These are phyloP conservation scores for Brachyistius frenatus DNA, from an alignment of 2,113 vertebrate genomes.

Conservation along the genomic window DNA sequence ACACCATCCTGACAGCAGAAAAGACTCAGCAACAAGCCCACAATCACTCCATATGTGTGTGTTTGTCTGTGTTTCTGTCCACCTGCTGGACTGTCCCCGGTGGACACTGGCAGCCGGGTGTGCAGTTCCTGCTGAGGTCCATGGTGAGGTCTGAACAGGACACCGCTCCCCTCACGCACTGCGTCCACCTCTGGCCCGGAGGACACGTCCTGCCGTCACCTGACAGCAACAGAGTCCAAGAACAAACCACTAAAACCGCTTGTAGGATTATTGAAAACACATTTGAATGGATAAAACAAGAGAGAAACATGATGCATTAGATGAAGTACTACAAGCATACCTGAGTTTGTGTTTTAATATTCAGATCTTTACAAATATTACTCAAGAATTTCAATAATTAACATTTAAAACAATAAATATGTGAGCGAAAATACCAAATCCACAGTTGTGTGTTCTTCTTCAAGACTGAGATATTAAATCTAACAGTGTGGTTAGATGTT, in stretches of 20 bases:
- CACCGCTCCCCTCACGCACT: slow-evolving; percentile 80
- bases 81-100: slow-evolving; percentile 83
- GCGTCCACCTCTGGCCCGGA: slow-evolving; percentile 83
- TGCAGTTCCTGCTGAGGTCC: slow-evolving; percentile 78
- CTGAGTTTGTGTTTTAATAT: too few species aligned
- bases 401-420: too few species aligned
- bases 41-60: background rate
- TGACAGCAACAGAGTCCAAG: slow-evolving; percentile 30
- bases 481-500: background rate
- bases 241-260: too few species aligned
- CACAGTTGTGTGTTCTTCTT: too few species aligned
- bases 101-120: slow-evolving; percentile 88
- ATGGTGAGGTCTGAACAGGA: slow-evolving; percentile 84
- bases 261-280: background rate
- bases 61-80: background rate
- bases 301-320: background rate
- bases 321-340: background rate
- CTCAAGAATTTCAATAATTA: background rate
- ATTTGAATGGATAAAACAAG: background rate
- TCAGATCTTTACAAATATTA: background rate
- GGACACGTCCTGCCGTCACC: slow-evolving; percentile 79
- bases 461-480: too few species aligned
- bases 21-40: background rate
- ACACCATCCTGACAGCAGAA: slow-evolving; percentile 65
- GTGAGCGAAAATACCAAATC: too few species aligned